phyloP scores from a whole-genome alignment of 1,140 invertebrate species.

The Drosophila neocordata region DNA sequence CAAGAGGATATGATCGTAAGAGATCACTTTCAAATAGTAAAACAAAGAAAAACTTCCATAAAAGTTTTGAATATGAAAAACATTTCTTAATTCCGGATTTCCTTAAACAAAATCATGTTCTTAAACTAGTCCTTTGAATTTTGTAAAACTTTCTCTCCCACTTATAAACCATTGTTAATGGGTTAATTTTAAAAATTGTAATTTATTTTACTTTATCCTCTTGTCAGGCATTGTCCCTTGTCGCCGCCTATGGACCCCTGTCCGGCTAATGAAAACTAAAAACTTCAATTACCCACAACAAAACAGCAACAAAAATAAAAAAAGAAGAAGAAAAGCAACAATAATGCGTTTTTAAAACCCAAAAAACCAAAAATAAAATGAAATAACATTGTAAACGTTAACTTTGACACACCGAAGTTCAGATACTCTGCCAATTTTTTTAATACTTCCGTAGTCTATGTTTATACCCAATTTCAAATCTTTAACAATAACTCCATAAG shows the following conservation, averaged over 20 bases:
- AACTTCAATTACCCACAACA: constrained; percentile 74
- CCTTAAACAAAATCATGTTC: too few species aligned
- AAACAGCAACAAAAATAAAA: constrained; percentile 35
- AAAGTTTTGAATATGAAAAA: too few species aligned
- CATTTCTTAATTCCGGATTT: too few species aligned
- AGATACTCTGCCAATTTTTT: neutral
- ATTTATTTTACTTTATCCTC: constrained; percentile 43
- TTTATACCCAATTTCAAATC: too few species aligned
- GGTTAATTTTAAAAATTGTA: constrained; percentile 54
- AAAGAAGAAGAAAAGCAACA: constrained; percentile 23
- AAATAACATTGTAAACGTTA: neutral
- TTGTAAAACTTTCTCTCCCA: neutral
- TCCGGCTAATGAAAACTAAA: constrained; percentile 81
- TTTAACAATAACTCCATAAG: too few species aligned
- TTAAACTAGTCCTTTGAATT: too few species aligned
- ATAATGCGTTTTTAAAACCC: constrained; percentile 78
- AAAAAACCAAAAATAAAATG: constrained; percentile 4
- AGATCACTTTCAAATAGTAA: too few species aligned
- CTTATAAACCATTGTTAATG: constrained; percentile 34
- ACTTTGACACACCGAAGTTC: neutral
- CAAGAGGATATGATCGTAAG: too few species aligned
- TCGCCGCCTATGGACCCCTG: constrained; percentile 32
- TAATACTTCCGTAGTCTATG: too few species aligned
- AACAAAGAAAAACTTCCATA: too few species aligned
- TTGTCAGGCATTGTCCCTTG: constrained; percentile 45